Percentiles rank a stretch among this genome's conserved stretches.
These are phyloP conservation scores for Clarias macrocephalus DNA, from an alignment of 2,113 vertebrate species.

Conservation along the genomic window DNA sequence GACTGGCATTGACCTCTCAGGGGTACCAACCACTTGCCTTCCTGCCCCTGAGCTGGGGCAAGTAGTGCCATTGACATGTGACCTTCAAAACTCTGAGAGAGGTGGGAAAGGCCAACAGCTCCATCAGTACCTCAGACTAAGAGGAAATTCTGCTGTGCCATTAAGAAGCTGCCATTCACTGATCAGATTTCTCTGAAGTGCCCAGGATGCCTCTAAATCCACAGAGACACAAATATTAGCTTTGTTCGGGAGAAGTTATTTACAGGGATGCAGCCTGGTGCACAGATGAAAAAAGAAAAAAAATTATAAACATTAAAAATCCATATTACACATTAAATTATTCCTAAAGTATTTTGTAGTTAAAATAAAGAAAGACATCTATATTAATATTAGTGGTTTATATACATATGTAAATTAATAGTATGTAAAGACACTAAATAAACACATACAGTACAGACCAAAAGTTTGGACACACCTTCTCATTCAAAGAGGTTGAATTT, in stretches of 20 bases:
- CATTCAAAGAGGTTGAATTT: too few relatives aligned
- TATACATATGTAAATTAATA: too few relatives aligned
- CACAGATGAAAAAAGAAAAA: background rate
- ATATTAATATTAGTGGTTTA: background rate
- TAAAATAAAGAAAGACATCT: background rate
- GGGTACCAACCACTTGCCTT: slow-evolving; percentile 42
- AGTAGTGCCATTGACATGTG: slow-evolving; percentile 43
- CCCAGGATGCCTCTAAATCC: background rate
- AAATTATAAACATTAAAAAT: background rate
- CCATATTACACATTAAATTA: background rate
- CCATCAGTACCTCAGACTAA: slow-evolving; percentile 39
- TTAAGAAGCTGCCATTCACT: slow-evolving; percentile 29
- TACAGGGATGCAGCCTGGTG: slow-evolving; percentile 22
- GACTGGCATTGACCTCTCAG: slow-evolving; percentile 46
- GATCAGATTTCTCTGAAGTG: slow-evolving; percentile 43
- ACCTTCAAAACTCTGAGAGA: slow-evolving; percentile 30
- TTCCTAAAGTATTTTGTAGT: background rate
- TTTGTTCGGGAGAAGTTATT: background rate
- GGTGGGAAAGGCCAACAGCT: slow-evolving; percentile 40
- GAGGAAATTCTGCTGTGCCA: slow-evolving; percentile 43
- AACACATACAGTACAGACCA: too few relatives aligned
- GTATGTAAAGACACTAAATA: too few relatives aligned
- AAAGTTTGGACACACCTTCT: too few relatives aligned
- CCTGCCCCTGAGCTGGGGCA: slow-evolving; percentile 42
- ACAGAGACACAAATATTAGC: background rate